Evolutionary conservation across 2,888 invertebrate genomes (phyloP).

Genomic region (Acleris literana): DNA sequence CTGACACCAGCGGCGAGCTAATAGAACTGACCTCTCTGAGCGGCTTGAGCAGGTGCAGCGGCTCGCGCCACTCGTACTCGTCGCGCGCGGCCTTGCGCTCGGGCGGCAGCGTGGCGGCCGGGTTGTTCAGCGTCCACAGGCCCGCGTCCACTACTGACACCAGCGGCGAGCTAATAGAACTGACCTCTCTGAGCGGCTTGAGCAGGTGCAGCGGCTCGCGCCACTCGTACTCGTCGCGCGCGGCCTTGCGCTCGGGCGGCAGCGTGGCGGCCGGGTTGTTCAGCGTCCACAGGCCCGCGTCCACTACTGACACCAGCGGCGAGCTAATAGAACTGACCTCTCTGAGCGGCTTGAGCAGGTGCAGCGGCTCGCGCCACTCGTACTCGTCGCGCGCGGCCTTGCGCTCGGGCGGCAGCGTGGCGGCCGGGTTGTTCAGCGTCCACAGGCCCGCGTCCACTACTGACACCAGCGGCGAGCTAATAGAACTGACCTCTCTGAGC

Average conservation of each 20-base stretch:
- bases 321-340: constrained; percentile 78
- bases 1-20: constrained; percentile 44
- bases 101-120: constrained; percentile 86
- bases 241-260: constrained; percentile 85
- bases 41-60: constrained; percentile 89
- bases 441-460: constrained; percentile 89
- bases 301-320: constrained; percentile 86
- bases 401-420: constrained; percentile 85
- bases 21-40: constrained; percentile 86
- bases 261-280: constrained; percentile 88
- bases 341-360: constrained; percentile 90
- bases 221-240: constrained; percentile 92
- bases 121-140: constrained; percentile 83
- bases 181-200: constrained; percentile 89
- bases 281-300: constrained; percentile 84
- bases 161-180: not conserved
- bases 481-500: constrained; percentile 86
- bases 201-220: constrained; percentile 90
- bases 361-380: constrained; percentile 90
- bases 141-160: constrained; percentile 89
- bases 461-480: constrained; percentile 44
- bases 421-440: constrained; percentile 86
- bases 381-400: constrained; percentile 90
- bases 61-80: constrained; percentile 90
- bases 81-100: constrained; percentile 90